Evolutionary conservation across 2,113 vertebrate species (phyloP).

Genomic region (Corythoichthys intestinalis): DNA sequence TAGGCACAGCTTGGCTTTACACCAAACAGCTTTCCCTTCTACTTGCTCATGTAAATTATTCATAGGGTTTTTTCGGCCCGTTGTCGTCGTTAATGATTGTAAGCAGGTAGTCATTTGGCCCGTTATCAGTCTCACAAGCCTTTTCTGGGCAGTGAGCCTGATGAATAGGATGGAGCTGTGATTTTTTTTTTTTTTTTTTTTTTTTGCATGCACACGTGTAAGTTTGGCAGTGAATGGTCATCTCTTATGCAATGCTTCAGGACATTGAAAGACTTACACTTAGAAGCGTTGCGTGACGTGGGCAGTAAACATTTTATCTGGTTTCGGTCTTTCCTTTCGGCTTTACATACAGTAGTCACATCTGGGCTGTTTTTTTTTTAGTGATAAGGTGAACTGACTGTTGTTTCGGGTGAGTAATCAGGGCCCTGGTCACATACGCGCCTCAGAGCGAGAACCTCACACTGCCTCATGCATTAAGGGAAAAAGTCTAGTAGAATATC

Average conservation of each 20-base stretch:
- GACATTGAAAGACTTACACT: constrained; percentile 11
- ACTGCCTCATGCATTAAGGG: constrained; percentile 5
- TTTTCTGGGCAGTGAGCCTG: constrained; percentile 44
- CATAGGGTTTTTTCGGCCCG: constrained; percentile 65
- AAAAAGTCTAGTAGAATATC: constrained; percentile 1
- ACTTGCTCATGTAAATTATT: constrained; percentile 70
- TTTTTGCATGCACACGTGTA: neutral
- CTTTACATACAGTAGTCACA: constrained; percentile 16
- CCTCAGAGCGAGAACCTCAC: constrained; percentile 27
- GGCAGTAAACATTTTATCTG: neutral
- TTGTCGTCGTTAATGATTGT: constrained; percentile 56
- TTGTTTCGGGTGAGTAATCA: constrained; percentile 39
- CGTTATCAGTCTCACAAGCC: constrained; percentile 28
- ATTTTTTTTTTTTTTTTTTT: neutral
- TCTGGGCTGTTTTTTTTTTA: neutral
- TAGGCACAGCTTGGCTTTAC: constrained; percentile 49
- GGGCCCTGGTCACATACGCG: constrained; percentile 5
- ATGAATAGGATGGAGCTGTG: constrained; percentile 12
- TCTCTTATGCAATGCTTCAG: constrained; percentile 17
- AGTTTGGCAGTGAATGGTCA: constrained; percentile 14
- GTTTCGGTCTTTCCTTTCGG: constrained; percentile 2
- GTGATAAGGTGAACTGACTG: neutral
- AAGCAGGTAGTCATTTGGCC: constrained; percentile 63
- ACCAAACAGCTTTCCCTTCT: constrained; percentile 57
- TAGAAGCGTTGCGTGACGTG: neutral